These are phyloP conservation scores for Drosophila formosana DNA, from an alignment of 2,888 invertebrate species.

Conservation along the genomic window DNA sequence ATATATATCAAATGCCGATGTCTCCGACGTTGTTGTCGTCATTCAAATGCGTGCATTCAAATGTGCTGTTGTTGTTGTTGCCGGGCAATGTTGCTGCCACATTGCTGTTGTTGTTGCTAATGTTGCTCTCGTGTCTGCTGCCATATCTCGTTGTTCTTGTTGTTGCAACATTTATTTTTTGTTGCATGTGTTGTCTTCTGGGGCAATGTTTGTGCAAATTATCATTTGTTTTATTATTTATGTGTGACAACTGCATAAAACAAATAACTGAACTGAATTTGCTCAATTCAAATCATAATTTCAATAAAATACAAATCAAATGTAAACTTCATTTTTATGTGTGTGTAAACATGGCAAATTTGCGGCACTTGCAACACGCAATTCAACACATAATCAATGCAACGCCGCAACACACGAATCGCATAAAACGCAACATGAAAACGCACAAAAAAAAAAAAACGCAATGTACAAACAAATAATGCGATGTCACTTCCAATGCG, in stretches of 20 bases:
- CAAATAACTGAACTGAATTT: slow-evolving; percentile 14
- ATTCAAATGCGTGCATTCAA: slow-evolving; percentile 52
- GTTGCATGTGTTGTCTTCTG: slow-evolving; percentile 47
- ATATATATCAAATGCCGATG: slow-evolving; percentile 54
- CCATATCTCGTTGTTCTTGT: background rate
- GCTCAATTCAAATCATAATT: slow-evolving; percentile 10
- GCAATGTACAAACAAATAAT: slow-evolving; percentile 24
- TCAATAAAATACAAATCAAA: slow-evolving; percentile 21
- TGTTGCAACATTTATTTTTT: slow-evolving; percentile 17
- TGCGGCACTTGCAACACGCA: slow-evolving; percentile 49
- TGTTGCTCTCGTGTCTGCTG: slow-evolving; percentile 5
- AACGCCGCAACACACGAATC: slow-evolving; percentile 59
- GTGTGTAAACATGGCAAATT: slow-evolving; percentile 24
- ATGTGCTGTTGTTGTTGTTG: slow-evolving; percentile 58
- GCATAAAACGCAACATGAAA: slow-evolving; percentile 52
- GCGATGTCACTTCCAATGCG: slow-evolving; percentile 74
- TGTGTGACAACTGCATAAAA: slow-evolving; percentile 39
- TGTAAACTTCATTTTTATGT: slow-evolving; percentile 6
- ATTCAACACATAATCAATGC: slow-evolving; percentile 40
- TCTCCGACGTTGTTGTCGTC: slow-evolving; percentile 58
- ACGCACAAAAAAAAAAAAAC: slow-evolving; percentile 28
- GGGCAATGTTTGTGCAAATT: slow-evolving; percentile 55
- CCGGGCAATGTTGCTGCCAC: slow-evolving; percentile 38
- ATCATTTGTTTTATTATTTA: slow-evolving; percentile 55
- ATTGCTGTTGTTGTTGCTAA: slow-evolving; percentile 37